phyloP scores from a whole-genome alignment of 2,888 invertebrate genomes.

The Sphaerophoria taeniata region DNA sequence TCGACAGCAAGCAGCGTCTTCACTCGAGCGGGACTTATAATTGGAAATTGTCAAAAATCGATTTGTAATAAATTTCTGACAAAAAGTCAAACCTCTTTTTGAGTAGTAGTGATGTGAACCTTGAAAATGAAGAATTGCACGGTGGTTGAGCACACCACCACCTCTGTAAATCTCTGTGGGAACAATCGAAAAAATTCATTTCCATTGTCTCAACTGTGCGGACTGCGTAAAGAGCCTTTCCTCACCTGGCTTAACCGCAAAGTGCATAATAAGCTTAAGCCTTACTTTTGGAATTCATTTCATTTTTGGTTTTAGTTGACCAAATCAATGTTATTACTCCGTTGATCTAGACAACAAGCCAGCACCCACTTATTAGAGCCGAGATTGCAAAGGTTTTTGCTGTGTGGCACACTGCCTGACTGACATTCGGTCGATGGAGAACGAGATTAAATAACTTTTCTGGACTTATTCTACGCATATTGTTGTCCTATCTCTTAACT shows the following conservation, averaged over 20 bases:
- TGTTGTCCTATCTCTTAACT: slow-evolving; percentile 46
- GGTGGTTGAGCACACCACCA: slow-evolving; percentile 60
- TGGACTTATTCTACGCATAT: slow-evolving; percentile 65
- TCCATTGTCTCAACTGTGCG: slow-evolving; percentile 50
- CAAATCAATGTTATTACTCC: slow-evolving; percentile 46
- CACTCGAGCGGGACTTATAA: slow-evolving; percentile 54
- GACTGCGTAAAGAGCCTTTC: slow-evolving; percentile 22
- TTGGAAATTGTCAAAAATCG: slow-evolving; percentile 68
- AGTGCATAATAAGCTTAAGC: slow-evolving; percentile 49
- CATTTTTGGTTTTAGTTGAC: slow-evolving; percentile 33
- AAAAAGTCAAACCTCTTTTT: slow-evolving; percentile 45
- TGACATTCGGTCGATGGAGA: slow-evolving; percentile 28
- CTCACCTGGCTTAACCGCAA: slow-evolving; percentile 56
- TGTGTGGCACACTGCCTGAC: slow-evolving; percentile 66
- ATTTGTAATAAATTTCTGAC: slow-evolving; percentile 61
- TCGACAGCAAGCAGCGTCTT: no score
- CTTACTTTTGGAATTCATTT: slow-evolving; percentile 42
- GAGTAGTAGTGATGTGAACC: no score
- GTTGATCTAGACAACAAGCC: slow-evolving; percentile 33
- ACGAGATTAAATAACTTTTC: slow-evolving; percentile 46
- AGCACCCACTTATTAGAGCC: slow-evolving; percentile 49
- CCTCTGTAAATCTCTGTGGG: slow-evolving; percentile 62
- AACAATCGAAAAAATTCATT: slow-evolving; percentile 49
- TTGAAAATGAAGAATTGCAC: slow-evolving; percentile 52
- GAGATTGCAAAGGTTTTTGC: slow-evolving; percentile 23